A percentile compares a stretch with the other conserved stretches of the same genome.
phyloP scores from a whole-genome alignment of 2,113 vertebrate species.

The Manacus vitellinus region DNA sequence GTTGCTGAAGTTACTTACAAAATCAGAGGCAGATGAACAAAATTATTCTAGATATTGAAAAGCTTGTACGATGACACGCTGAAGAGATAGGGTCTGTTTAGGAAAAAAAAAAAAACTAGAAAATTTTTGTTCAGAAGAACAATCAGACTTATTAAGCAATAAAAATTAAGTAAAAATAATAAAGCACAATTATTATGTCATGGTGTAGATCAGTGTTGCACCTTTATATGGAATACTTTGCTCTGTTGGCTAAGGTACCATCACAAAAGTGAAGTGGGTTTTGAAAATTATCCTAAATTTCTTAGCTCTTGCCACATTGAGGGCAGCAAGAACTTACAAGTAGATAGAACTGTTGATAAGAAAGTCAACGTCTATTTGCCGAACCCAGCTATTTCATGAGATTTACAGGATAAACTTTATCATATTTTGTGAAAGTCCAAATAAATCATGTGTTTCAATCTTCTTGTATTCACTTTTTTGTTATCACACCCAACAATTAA shows the following conservation, averaged over 20 bases:
- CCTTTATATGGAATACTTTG: neutral
- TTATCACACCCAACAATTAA: constrained; percentile 59
- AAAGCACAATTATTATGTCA: neutral
- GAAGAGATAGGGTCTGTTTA: neutral
- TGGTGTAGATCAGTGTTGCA: neutral
- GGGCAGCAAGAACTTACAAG: neutral
- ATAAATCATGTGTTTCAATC: constrained; percentile 35
- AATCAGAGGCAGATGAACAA: constrained; percentile 27
- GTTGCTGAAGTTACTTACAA: constrained; percentile 52
- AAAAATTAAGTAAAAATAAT: neutral
- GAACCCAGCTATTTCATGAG: neutral
- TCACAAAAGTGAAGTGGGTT: neutral
- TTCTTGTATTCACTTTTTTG: constrained; percentile 43
- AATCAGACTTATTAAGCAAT: neutral
- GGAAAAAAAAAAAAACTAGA: neutral
- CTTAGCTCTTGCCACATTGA: neutral
- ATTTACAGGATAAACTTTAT: neutral
- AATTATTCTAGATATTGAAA: constrained; percentile 36
- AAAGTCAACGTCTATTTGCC: neutral
- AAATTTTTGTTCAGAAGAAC: neutral
- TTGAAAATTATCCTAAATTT: neutral
- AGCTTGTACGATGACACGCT: constrained; percentile 16
- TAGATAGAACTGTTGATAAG: neutral
- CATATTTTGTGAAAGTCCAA: constrained; percentile 5
- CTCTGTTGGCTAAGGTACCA: neutral